Evolutionary conservation across 2,113 vertebrate genomes (phyloP).

Genomic region (Scolopax mira): DNA sequence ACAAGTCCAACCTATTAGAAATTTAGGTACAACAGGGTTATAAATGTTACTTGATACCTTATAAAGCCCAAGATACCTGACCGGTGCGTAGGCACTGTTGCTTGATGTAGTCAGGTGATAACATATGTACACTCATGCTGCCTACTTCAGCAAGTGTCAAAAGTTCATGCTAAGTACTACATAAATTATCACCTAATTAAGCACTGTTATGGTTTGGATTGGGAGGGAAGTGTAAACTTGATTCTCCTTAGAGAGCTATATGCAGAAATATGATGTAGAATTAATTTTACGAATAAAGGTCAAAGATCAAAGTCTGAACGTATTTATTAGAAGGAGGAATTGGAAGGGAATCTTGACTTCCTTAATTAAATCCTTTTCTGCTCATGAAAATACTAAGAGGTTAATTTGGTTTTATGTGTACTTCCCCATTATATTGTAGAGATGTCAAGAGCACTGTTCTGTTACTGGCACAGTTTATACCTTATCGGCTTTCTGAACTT

Average conservation of each 20-base stretch:
- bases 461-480: neutral
- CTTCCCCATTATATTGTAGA: neutral
- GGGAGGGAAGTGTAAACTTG: slow-evolving; percentile 72
- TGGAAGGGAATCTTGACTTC: slow-evolving; percentile 23
- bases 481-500: neutral
- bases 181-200: slow-evolving; percentile 86
- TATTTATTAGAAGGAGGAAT: slow-evolving; percentile 44
- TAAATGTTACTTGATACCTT: slow-evolving; percentile 72
- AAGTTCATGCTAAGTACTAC: slow-evolving; percentile 81
- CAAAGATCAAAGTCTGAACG: slow-evolving; percentile 68
- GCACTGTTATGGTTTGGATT: slow-evolving; percentile 75
- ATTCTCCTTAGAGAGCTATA: slow-evolving; percentile 81
- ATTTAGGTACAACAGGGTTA: slow-evolving; percentile 64
- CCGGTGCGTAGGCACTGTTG: slow-evolving; percentile 10
- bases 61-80: slow-evolving; percentile 74
- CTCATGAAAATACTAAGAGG: slow-evolving; percentile 3
- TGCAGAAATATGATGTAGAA: slow-evolving; percentile 79
- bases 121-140: slow-evolving; percentile 70
- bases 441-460: neutral
- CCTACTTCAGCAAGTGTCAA: slow-evolving; percentile 72
- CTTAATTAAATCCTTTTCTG: slow-evolving; percentile 35
- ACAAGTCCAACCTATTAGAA: slow-evolving; percentile 58
- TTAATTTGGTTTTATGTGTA: slow-evolving; percentile 2
- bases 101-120: slow-evolving; percentile 79
- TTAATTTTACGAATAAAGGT: slow-evolving; percentile 74